Conservation (phyloP, 2,797 vertebrate genomes). For the Dipus sagitta region DNA sequence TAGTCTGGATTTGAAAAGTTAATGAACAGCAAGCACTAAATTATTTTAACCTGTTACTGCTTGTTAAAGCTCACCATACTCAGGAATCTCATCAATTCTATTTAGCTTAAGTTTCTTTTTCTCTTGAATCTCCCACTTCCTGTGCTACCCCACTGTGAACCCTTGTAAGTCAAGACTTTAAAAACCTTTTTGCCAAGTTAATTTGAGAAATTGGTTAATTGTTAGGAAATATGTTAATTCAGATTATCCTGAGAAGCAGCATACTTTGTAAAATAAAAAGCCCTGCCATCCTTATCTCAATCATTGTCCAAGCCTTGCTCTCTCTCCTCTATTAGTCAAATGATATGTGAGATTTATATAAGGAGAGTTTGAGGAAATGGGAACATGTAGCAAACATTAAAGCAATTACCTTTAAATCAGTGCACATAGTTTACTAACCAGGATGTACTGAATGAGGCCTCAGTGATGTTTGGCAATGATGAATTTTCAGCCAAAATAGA, state of each 20-base stretch:
- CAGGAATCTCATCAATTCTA: conserved; percentile 1
- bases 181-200: conserved; percentile 1
- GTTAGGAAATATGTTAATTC: conserved; percentile 14
- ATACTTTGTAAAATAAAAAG: conserved; percentile 52
- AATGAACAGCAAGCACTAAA: not conserved
- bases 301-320: not conserved
- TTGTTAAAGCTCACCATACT: not conserved
- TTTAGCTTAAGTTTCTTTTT: conserved; percentile 11
- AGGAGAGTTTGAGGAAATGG: conserved; percentile 1
- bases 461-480: conserved; percentile 38
- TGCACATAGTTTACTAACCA: conserved; percentile 11
- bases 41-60: not conserved
- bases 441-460: not conserved
- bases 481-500: conserved; percentile 49
- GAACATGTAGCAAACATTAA: conserved; percentile 38
- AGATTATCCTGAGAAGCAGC: conserved; percentile 8
- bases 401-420: conserved; percentile 34
- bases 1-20: conserved; percentile 11
- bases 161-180: conserved; percentile 25
- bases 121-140: not conserved
- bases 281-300: not conserved
- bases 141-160: not conserved
- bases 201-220: conserved; percentile 30
- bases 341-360: not conserved
- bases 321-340: not conserved